Base-by-base conservation (phyloP, 2,888 invertebrate genomes). In the Ischnura elegans region DNA sequence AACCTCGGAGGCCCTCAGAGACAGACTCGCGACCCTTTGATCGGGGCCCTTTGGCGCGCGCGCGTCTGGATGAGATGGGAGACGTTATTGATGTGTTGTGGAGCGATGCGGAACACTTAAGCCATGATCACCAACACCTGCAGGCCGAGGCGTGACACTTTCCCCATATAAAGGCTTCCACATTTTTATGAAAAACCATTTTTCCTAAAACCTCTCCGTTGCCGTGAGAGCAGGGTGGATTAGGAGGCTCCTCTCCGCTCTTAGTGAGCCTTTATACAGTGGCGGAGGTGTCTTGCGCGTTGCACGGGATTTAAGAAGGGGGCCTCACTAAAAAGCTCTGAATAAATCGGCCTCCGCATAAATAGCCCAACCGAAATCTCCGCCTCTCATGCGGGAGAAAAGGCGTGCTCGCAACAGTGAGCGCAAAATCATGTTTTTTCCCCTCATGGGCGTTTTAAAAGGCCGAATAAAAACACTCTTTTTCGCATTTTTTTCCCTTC, bases 141-240 rank as follows among this genome's bases (percentile, higher is more conserved):
- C n/a, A n/a, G 21, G 90, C 43, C 45, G 61, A 61, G 2, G 90
- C 90, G 90, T 90, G 90, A 90, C 90, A 90, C 43, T 90, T 90
- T 90, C 66, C 66, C 90, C 61, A 90, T 90, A 90, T 90, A 90
- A 90, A 47, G 90, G 90, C 61, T 90, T 90, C 66, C 43, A 90
- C 61, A 90, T 90, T 90, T 90, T 90, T 90, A 90, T 90, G 55
- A 61, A 61, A 61, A 90, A 61, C 90, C 61, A 61, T 90, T 90
- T 51, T 90, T 76, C 36, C 76, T 13, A 36, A 61, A 25, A 21
- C 76, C 36, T 36, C 36, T 8, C 25, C n/a, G n/a, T n/a, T n/a
- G n/a, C 45, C 45, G 55, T 42, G 55, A 51, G 47, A 47, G 47
- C 5, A 8, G 47, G 13, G 51, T 2, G 51, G 51, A 51, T 51